phyloP scores from a whole-genome alignment of 2,113 vertebrate species.

The sheep (Ovis aries) region DNA sequence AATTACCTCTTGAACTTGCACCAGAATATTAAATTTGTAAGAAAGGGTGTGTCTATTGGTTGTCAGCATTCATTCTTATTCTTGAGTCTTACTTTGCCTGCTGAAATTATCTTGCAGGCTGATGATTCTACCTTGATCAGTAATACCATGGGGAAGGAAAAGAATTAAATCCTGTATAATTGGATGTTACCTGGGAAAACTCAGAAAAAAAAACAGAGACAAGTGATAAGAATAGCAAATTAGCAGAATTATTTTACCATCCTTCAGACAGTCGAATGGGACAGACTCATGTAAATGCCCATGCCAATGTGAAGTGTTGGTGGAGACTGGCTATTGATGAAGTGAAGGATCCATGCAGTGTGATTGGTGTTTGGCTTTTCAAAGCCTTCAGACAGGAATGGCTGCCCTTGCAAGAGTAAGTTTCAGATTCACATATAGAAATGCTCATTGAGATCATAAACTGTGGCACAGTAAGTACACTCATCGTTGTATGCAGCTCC shows the following conservation, averaged over 20 bases:
- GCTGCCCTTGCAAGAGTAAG: background rate
- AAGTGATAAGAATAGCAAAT: background rate
- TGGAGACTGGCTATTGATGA: background rate
- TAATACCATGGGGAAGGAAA: background rate
- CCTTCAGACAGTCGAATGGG: background rate
- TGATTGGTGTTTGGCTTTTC: background rate
- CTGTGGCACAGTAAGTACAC: background rate
- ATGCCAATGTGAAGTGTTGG: background rate
- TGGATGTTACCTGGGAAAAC: background rate
- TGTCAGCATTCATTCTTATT: background rate
- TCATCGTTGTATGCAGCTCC: background rate
- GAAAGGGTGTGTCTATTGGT: background rate
- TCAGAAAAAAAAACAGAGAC: background rate
- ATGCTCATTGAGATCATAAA: background rate
- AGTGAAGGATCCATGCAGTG: background rate
- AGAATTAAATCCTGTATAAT: background rate
- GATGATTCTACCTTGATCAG: background rate
- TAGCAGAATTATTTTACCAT: background rate
- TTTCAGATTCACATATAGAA: background rate
- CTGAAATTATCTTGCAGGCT: background rate
- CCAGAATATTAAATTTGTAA: background rate
- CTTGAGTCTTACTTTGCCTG: background rate
- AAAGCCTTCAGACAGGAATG: background rate
- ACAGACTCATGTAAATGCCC: background rate
- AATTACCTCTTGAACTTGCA: constrained; percentile 5